Evolutionary conservation across 37 sponge, comb jelly and placozoan genomes (phyloP), one percentile per base, ranked within the genome.

Genomic region (Chondrilla cf. caribensis): DNA sequence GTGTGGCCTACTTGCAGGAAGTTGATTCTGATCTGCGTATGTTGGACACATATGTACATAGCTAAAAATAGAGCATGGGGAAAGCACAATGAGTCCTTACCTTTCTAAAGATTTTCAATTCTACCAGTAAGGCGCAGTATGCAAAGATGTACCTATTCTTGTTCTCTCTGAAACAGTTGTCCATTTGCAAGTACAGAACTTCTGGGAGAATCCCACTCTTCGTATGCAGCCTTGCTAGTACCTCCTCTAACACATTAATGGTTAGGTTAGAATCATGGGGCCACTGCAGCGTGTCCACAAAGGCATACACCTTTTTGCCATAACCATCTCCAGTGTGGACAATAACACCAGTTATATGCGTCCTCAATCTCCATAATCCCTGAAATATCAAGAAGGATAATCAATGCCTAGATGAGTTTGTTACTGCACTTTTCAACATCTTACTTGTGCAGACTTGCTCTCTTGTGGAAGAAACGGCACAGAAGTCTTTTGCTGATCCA

Each of bases 231-330:
- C 29, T 9, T 3, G 35, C 1, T 2, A 82, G n/a, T 3, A 17
- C 24, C 38, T 70, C 59, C 73, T 35, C 38, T 57, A 82, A 25
- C 21, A 85, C 70, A 57, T 79, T 85, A 38, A 86, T 86, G 37
- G 88, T 82, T 15, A 87, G 70, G 38, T 87, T 87, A 17, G 79
- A 54, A 57, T 87, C 88, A 78, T 87, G 88, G 7, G 88, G 83
- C 79, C 71, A 83, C 28, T 83, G 88, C 40, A 83, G 70, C 24
- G 59, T 54, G 79, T 82, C 88, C 54, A 82, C 32, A 72, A 43
- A 86, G 22, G 39, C 65, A 44, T 41, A 36, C 42, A 58, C 37
- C 8, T 81, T 60, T 9, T 32, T 17, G 18, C 86, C 81, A 11
- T 47, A 11, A 15, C 15, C 6, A 60, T 22, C 22, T 28, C 29